A percentile compares a stretch with the other conserved stretches of the same genome.
phyloP scores from a whole-genome alignment of 2,113 vertebrate genomes.

The Laticauda laticaudata region DNA sequence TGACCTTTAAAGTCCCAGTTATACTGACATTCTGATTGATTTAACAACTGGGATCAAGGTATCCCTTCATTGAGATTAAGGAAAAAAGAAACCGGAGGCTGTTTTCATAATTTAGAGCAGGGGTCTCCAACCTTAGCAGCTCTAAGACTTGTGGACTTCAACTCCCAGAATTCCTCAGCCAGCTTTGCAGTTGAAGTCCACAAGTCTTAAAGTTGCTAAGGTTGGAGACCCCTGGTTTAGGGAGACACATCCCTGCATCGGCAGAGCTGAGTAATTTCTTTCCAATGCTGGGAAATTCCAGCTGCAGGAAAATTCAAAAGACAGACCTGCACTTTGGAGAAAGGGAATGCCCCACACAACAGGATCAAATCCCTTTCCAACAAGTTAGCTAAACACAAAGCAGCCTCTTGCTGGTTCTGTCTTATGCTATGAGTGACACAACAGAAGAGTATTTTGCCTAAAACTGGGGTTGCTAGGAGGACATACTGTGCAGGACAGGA shows the following conservation, averaged over 20 bases:
- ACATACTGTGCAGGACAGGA: conserved; percentile 33
- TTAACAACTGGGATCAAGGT: neutral
- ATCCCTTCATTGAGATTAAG: neutral
- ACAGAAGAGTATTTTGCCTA: conserved; percentile 24
- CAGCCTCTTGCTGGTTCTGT: conserved; percentile 22
- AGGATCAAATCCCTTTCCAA: neutral
- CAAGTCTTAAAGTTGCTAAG: too few species aligned
- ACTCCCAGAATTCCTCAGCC: too few species aligned
- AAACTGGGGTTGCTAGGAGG: conserved; percentile 37
- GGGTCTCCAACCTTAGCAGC: too few species aligned
- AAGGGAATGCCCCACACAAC: neutral
- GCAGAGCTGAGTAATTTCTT: neutral
- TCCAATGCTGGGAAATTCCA: neutral
- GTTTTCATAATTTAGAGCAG: neutral
- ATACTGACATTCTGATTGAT: neutral
- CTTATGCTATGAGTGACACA: conserved; percentile 6
- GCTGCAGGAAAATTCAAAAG: neutral
- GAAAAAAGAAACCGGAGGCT: neutral
- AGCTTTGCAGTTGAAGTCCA: too few species aligned
- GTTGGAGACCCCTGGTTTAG: neutral
- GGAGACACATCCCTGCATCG: too few species aligned
- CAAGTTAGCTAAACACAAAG: conserved; percentile 34
- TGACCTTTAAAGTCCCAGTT: neutral
- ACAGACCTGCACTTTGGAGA: neutral
- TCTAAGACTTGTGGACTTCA: too few species aligned